Evolutionary conservation across 1,140 invertebrate genomes (phyloP), one percentile per base, ranked within the genome.

Genomic region (Sinonovacula constricta): DNA sequence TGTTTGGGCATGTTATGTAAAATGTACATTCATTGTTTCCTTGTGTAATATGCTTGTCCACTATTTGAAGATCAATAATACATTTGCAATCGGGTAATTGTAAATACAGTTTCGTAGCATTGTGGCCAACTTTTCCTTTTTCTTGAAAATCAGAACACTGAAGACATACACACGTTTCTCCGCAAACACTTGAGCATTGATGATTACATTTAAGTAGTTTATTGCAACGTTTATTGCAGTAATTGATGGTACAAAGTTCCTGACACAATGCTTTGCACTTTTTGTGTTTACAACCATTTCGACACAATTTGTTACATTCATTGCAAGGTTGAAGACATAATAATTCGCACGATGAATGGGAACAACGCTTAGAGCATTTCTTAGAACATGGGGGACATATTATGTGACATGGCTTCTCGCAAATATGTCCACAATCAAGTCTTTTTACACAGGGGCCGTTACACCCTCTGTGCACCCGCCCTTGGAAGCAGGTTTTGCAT

Each of bases 311-410:
- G n/a, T n/a, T n/a, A n/a, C n/a, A n/a, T n/a, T n/a, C n/a, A n/a
- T n/a, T n/a, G n/a, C n/a, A n/a, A n/a, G n/a, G n/a, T n/a, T n/a
- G n/a, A n/a, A n/a, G n/a, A n/a, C n/a, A n/a, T n/a, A n/a, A n/a
- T n/a, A n/a, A n/a, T n/a, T n/a, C n/a, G n/a, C n/a, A n/a, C 22
- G 36, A 87, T 31, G 83, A 87, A 76, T 91, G 90, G 7, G 33
- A 63, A 87, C 94, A 95, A 59, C 84, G 89, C 60, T 93, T 92
- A 57, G 90, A 83, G 83, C 94, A 95, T 12, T 68, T 81, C 69
- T 91, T 87, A 26, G 87, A 88, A 85, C 94, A 95, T 2, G 94
- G 94, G 36, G 93, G 93, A 80, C 94, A 95, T 15, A 59, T 30
- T n/a, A 63, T 62, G 34, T 51, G 53, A 49, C 77, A 81, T 28